These are phyloP conservation scores for Agrotis puta DNA, from an alignment of 2,888 invertebrate species.

Conservation along the genomic window DNA sequence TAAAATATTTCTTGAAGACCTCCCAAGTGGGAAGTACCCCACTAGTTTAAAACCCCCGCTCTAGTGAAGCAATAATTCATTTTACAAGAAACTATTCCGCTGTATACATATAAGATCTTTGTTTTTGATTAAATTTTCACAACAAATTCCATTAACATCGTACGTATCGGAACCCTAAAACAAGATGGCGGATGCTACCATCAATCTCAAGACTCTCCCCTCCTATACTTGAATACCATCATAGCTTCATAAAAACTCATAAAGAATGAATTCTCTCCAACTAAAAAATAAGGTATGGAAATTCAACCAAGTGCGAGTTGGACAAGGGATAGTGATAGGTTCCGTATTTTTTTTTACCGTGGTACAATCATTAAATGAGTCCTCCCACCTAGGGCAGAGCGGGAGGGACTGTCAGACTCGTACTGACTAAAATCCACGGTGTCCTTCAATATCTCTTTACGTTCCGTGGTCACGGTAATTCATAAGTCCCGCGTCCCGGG, in stretches of 20 bases:
- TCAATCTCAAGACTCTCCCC: conserved; percentile 20
- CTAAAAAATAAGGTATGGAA: conserved; percentile 49
- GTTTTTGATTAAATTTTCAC: neutral
- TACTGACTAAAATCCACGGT: too few relatives aligned
- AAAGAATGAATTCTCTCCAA: conserved; percentile 41
- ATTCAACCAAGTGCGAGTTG: neutral
- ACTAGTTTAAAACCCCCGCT: neutral
- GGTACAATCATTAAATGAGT: too few relatives aligned
- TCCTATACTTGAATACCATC: conserved; percentile 17
- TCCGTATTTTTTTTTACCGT: neutral
- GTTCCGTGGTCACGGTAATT: too few relatives aligned
- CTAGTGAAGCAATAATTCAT: neutral
- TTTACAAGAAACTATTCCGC: too few relatives aligned
- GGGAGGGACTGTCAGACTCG: too few relatives aligned
- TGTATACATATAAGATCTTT: neutral
- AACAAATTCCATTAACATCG: neutral
- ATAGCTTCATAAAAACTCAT: conserved; percentile 38
- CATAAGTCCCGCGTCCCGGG: too few relatives aligned
- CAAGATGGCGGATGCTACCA: conserved; percentile 20
- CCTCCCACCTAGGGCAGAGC: too few relatives aligned
- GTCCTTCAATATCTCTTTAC: too few relatives aligned
- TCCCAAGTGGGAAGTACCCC: too few relatives aligned
- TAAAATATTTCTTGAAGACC: too few relatives aligned
- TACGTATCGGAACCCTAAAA: conserved; percentile 17
- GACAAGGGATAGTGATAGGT: neutral